Conservation (phyloP, 2,113 vertebrate genomes). For the Heterotis niloticus region DNA sequence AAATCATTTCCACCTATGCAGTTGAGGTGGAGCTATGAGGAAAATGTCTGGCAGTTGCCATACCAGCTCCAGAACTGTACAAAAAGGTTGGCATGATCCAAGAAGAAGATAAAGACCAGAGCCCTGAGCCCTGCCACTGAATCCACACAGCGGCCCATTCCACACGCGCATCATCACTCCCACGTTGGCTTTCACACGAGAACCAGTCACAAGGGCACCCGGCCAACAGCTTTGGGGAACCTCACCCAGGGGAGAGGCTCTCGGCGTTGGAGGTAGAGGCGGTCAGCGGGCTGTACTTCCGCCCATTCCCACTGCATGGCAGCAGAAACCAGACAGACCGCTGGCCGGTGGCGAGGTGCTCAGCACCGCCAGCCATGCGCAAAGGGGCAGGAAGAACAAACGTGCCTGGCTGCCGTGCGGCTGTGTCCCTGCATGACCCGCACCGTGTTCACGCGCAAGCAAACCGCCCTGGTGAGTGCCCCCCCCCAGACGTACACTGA, state of each 20-base stretch:
- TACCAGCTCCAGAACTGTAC: background rate
- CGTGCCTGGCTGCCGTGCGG: no score
- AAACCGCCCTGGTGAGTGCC: no score
- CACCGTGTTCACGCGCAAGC: no score
- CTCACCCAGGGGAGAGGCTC: no score
- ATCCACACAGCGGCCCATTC: background rate
- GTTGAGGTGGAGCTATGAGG: background rate
- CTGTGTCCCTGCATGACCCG: no score
- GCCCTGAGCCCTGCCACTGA: background rate
- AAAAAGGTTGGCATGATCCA: background rate
- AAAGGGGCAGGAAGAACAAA: no score
- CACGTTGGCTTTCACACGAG: no score
- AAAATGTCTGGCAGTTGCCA: background rate
- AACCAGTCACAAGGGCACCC: no score
- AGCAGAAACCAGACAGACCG: slow-evolving; percentile 14
- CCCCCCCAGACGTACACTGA: no score
- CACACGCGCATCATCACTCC: no score
- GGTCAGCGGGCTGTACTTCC: slow-evolving; percentile 17
- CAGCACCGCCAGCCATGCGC: no score
- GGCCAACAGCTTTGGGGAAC: background rate
- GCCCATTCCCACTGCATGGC: slow-evolving; percentile 14
- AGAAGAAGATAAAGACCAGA: slow-evolving; percentile 11
- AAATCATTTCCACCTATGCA: background rate
- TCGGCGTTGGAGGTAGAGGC: background rate
- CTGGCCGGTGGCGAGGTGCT: background rate